A percentile compares a stretch with the other conserved stretches of the same genome.
These are phyloP conservation scores for Tetraodon nigroviridis DNA, from an alignment of 2,113 vertebrate genomes.

Conservation along the genomic window DNA sequence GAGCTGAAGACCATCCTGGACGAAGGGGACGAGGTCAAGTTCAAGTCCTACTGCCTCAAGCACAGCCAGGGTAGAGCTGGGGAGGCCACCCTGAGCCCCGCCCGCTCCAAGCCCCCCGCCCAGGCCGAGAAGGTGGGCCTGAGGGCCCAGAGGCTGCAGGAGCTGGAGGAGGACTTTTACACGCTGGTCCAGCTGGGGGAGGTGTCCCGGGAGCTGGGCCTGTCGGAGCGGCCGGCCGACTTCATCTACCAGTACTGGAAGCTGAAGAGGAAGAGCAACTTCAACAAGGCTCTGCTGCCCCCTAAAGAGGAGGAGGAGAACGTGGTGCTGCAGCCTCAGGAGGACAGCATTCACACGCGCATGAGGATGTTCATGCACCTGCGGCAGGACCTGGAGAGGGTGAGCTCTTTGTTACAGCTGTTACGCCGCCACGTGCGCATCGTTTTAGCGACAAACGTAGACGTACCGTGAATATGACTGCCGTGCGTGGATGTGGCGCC, in stretches of 20 bases:
- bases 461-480: too few species aligned
- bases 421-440: too few species aligned
- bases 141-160: slow-evolving; percentile 89
- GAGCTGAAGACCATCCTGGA: slow-evolving; percentile 99
- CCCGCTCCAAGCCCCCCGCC: slow-evolving; percentile 77
- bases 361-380: slow-evolving; percentile 99
- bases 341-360: slow-evolving; percentile 93
- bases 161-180: slow-evolving; percentile 94
- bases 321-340: slow-evolving; percentile 86
- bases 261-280: slow-evolving; percentile 91
- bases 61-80: slow-evolving; percentile 88
- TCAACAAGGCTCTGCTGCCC: slow-evolving; percentile 91
- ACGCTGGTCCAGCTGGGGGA: slow-evolving; percentile 82
- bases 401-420: slow-evolving; percentile 53
- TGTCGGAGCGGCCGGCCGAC: slow-evolving; percentile 80
- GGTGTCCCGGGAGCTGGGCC: slow-evolving; percentile 79
- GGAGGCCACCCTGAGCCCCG: slow-evolving; percentile 73
- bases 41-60: slow-evolving; percentile 95
- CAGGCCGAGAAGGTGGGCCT: slow-evolving; percentile 85
- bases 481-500: too few species aligned
- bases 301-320: slow-evolving; percentile 91
- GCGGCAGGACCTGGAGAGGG: slow-evolving; percentile 95
- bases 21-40: slow-evolving; percentile 95
- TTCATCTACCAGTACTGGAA: slow-evolving; percentile 99
- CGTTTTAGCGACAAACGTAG: too few species aligned